Percentiles rank a stretch among this genome's conserved stretches.
Conservation (phyloP, 2,888 invertebrate species). For the Pemphredon lugubris region DNA sequence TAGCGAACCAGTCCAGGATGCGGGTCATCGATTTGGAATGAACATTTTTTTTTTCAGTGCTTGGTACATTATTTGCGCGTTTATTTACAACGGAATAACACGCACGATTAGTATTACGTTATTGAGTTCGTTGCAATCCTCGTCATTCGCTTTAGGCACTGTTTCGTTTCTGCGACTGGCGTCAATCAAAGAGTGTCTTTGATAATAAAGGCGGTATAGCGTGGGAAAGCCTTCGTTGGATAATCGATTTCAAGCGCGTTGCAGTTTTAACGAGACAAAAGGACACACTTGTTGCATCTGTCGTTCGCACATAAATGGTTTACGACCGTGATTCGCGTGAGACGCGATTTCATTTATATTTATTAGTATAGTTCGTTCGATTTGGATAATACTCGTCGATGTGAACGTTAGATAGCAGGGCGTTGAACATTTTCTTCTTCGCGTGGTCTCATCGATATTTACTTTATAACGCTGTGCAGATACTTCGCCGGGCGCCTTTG, state of each 20-base stretch:
- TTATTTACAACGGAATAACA: too few relatives aligned
- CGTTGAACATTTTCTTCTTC: too few relatives aligned
- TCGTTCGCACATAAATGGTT: not conserved
- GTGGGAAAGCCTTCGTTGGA: not conserved
- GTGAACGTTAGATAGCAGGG: too few relatives aligned
- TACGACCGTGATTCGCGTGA: not conserved
- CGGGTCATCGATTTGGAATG: not conserved
- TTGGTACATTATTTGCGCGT: not conserved
- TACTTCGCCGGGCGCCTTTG: too few relatives aligned
- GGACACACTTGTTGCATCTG: not conserved
- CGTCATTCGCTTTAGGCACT: too few relatives aligned
- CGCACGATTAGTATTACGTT: too few relatives aligned
- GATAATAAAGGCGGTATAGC: not conserved
- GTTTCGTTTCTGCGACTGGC: not conserved
- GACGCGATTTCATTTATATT: too few relatives aligned
- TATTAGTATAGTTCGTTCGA: too few relatives aligned
- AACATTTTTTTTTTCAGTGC: not conserved
- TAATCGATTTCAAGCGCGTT: not conserved
- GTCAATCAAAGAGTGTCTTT: not conserved
- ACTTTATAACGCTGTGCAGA: too few relatives aligned
- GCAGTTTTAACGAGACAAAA: not conserved
- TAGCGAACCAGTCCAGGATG: not conserved
- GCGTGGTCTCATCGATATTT: too few relatives aligned
- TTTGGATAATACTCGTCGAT: too few relatives aligned
- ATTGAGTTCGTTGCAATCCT: too few relatives aligned